Conservation (phyloP, 2,888 invertebrate species). For the Oscheius onirici region DNA sequence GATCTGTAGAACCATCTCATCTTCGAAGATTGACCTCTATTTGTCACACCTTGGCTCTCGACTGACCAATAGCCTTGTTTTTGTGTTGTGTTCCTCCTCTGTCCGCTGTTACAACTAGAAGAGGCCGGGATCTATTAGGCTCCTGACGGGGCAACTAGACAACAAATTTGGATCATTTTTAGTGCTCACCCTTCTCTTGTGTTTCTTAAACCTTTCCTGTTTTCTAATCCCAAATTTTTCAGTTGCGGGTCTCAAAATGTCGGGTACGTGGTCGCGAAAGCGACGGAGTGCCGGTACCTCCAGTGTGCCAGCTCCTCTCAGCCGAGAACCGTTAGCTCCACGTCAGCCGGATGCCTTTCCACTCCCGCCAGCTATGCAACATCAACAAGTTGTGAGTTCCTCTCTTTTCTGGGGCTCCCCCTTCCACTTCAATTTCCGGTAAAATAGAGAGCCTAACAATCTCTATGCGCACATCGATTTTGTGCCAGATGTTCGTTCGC, state of each 20-base stretch:
- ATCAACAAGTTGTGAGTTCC: conserved; percentile 31
- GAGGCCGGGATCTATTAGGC: no score
- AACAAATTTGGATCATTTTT: no score
- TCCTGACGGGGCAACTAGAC: no score
- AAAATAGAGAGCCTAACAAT: neutral
- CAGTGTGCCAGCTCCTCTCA: conserved; percentile 30
- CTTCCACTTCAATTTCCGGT: neutral
- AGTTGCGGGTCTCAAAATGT: conserved; percentile 28
- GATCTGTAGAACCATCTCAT: neutral
- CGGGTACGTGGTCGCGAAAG: conserved; percentile 39
- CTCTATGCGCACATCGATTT: conserved; percentile 4
- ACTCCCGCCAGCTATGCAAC: conserved; percentile 31
- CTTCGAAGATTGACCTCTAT: neutral
- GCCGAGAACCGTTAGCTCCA: conserved; percentile 5
- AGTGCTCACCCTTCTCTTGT: no score
- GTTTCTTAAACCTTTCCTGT: no score
- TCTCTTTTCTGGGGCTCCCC: neutral
- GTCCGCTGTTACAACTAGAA: neutral
- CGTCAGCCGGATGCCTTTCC: conserved; percentile 25
- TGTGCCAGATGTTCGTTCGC: conserved; percentile 27
- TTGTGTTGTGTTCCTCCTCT: no score
- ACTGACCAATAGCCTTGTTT: no score
- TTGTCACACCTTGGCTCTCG: neutral
- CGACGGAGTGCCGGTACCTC: conserved; percentile 29
- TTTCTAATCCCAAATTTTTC: no score